These are phyloP conservation scores for Anseranas semipalmata DNA, from an alignment of 2,113 vertebrate genomes.

Conservation along the genomic window DNA sequence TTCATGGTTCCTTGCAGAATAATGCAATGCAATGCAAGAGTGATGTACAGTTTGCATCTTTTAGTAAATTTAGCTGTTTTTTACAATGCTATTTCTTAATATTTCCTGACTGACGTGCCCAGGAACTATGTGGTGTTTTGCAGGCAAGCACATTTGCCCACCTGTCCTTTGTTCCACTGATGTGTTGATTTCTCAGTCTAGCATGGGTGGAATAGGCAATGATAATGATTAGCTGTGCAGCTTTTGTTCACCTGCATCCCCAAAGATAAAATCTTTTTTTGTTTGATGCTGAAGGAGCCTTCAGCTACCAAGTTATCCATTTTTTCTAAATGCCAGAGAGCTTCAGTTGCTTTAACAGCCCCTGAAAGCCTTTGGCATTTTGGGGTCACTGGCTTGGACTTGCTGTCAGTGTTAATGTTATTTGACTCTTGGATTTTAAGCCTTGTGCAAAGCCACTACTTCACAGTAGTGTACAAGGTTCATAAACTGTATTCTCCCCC, in stretches of 20 bases:
- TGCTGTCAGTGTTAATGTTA: neutral
- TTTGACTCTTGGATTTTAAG: neutral
- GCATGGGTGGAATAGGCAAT: fast-evolving
- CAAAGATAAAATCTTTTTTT: neutral
- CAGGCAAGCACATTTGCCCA: too few species aligned
- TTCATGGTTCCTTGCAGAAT: neutral
- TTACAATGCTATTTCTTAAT: neutral
- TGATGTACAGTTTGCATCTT: neutral
- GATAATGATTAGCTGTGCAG: neutral
- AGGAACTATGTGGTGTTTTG: neutral
- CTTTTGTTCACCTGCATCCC: neutral
- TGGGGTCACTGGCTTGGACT: neutral
- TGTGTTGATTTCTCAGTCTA: neutral
- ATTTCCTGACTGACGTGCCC: neutral
- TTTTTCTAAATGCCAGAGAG: neutral
- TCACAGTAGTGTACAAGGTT: neutral
- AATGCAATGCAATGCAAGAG: too few species aligned
- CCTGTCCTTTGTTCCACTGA: neutral
- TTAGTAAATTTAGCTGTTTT: neutral
- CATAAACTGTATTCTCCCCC: neutral
- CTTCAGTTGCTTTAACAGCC: neutral
- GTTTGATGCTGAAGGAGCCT: neutral
- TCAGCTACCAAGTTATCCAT: neutral
- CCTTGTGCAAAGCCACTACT: neutral
- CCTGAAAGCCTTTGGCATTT: constrained; percentile 50